Evolutionary conservation across 2,113 vertebrate genomes (phyloP), one percentile per base, ranked within the genome.

Genomic region (Hylia prasina): DNA sequence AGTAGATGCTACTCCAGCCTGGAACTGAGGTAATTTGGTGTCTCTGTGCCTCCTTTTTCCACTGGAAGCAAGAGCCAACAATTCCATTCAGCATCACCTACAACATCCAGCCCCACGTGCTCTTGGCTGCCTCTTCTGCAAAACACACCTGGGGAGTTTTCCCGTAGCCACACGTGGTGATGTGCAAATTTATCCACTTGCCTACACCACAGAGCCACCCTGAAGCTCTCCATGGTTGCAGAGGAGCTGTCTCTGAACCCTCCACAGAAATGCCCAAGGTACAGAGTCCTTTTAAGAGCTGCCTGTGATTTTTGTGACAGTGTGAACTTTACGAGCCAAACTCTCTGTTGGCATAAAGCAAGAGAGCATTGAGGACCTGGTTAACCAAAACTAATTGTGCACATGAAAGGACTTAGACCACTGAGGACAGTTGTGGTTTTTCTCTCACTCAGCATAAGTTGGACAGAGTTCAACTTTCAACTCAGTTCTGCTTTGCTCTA

Each of bases 21-120:
- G n/a, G 37, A 90, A 65, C 31, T 25, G 44, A 53, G 28, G 33
- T 45, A 28, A 31, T 45, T 40, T 70, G 19, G 19, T 53, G 18
- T 83, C n/a, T 80, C 28, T 71, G 14, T 0, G 1, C 18, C 16
- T 54, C n/a, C 5, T 72, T 93, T 75, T 93, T 63, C 57, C 40
- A 23, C 7, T 10, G 70, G 56, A 94, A 87, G 51, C 21, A 61
- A 77, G 5, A 35, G n/a, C 23, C 77, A 51, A n/a, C 0, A 25
- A 37, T 71, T 91, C 64, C 30, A 37, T 64, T 48, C 33, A 63
- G 10, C 35, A 30, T 21, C 2, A 4, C 17, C 24, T 42, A 22
- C 47, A 39, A 20, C 0, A 0, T 81, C 28, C 69, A 70, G 7
- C 60, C 42, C 39, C 14, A 39, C 0, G 1, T 3, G 5, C 39